Conservation (phyloP, 1,140 invertebrate species). For the Holcopasites calliopsidis region DNA sequence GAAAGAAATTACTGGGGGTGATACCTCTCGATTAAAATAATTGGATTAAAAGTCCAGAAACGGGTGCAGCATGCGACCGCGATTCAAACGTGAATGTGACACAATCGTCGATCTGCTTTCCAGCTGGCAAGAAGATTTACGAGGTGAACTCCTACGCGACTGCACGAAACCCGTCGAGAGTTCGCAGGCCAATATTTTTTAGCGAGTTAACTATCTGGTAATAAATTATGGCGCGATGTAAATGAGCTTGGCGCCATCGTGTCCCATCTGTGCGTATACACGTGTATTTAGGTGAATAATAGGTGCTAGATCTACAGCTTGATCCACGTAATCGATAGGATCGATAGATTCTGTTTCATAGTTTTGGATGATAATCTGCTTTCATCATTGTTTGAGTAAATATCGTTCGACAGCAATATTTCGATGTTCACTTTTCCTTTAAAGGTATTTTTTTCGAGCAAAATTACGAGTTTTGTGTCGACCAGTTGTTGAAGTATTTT, state of each 20-base stretch:
- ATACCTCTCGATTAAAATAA: constrained; percentile 35
- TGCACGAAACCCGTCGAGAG: constrained; percentile 25
- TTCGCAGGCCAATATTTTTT: constrained; percentile 20
- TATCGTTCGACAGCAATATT: no score
- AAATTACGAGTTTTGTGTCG: no score
- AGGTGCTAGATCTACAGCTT: constrained; percentile 9
- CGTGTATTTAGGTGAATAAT: no score
- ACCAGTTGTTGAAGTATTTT: no score
- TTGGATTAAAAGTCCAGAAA: constrained; percentile 42
- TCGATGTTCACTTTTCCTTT: no score
- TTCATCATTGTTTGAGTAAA: no score
- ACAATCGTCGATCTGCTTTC: constrained; percentile 58
- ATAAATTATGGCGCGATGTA: constrained; percentile 56
- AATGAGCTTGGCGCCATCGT: constrained; percentile 62
- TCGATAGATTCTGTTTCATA: background rate
- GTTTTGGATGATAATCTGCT: background rate
- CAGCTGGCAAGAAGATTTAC: constrained; percentile 51
- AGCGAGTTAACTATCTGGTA: constrained; percentile 45
- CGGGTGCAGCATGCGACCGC: constrained; percentile 13
- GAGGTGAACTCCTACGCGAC: constrained; percentile 46
- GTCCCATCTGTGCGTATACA: constrained; percentile 8
- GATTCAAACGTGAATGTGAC: constrained; percentile 46
- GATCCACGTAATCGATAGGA: no score
- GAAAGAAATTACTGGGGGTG: constrained; percentile 27
- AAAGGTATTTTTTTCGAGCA: no score